Evolutionary conservation across 2,113 vertebrate species (phyloP).

Genomic region (Callithrix jacchus): DNA sequence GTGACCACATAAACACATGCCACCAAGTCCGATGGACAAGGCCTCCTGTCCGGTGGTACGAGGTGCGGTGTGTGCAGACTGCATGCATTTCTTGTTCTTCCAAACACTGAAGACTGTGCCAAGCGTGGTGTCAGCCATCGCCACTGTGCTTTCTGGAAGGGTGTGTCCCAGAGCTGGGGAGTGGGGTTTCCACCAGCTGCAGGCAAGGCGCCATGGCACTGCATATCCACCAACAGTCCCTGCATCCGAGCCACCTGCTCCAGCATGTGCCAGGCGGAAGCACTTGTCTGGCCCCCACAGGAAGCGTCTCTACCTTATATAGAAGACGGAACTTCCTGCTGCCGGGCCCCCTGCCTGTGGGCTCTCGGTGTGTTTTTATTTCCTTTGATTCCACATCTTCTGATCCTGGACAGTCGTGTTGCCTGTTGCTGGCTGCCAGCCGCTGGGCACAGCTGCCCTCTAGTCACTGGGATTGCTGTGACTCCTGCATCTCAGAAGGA

Average conservation of each 20-base stretch:
- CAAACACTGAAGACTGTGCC: neutral
- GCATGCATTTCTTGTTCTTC: neutral
- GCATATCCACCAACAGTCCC: neutral
- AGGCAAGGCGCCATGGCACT: fast-evolving
- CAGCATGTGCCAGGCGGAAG: neutral
- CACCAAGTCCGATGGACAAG: neutral
- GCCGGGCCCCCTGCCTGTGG: neutral
- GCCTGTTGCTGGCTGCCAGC: neutral
- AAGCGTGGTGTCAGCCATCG: neutral
- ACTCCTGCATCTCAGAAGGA: neutral
- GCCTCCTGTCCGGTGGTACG: neutral
- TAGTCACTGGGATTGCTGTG: neutral
- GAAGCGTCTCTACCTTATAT: neutral
- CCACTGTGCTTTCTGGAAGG: neutral
- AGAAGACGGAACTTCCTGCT: fast-evolving
- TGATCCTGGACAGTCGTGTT: neutral
- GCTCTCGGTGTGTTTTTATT: neutral
- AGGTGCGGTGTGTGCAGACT: neutral
- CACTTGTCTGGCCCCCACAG: neutral
- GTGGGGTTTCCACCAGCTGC: fast-evolving
- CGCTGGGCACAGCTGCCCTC: fast-evolving
- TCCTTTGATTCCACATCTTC: neutral
- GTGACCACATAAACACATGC: neutral
- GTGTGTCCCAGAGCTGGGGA: neutral
- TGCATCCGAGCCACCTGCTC: neutral